phyloP scores from a whole-genome alignment of 2,888 invertebrate genomes.

The Cosmorhoe ocellata region DNA sequence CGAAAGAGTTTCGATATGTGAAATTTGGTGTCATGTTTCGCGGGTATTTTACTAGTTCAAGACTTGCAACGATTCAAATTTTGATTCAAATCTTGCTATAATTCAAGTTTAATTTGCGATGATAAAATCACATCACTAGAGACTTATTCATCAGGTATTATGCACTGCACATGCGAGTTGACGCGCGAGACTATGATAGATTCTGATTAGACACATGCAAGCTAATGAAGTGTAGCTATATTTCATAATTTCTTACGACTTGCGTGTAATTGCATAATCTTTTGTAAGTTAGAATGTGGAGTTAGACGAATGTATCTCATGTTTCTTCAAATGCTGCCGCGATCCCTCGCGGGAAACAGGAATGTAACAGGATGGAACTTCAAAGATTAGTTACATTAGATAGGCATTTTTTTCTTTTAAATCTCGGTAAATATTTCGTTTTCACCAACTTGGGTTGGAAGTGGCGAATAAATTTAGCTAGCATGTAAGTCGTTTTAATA shows the following conservation, averaged over 20 bases:
- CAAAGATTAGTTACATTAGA: no score
- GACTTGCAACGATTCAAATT: no score
- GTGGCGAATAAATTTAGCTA: no score
- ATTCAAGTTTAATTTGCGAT: no score
- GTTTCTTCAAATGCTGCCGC: slow-evolving; percentile 11
- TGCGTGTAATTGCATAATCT: slow-evolving; percentile 34
- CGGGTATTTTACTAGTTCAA: no score
- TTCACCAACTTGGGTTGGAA: no score
- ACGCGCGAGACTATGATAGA: slow-evolving; percentile 40
- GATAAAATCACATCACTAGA: slow-evolving; percentile 27
- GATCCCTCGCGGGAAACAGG: slow-evolving; percentile 1
- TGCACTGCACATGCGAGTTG: slow-evolving; percentile 23
- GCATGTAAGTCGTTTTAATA: no score
- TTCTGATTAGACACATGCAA: slow-evolving; percentile 43
- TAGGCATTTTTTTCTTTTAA: no score
- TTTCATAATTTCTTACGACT: slow-evolving; percentile 34
- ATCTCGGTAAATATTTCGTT: no score
- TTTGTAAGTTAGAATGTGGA: slow-evolving; percentile 35
- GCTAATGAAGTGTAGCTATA: slow-evolving; percentile 41
- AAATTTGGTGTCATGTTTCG: no score
- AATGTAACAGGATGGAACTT: background rate
- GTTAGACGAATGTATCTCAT: slow-evolving; percentile 28
- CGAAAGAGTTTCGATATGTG: no score
- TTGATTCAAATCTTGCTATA: no score
- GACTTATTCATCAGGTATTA: slow-evolving; percentile 23